Evolutionary conservation across 2,888 invertebrate species (phyloP).

Genomic region (Laothoe populi): DNA sequence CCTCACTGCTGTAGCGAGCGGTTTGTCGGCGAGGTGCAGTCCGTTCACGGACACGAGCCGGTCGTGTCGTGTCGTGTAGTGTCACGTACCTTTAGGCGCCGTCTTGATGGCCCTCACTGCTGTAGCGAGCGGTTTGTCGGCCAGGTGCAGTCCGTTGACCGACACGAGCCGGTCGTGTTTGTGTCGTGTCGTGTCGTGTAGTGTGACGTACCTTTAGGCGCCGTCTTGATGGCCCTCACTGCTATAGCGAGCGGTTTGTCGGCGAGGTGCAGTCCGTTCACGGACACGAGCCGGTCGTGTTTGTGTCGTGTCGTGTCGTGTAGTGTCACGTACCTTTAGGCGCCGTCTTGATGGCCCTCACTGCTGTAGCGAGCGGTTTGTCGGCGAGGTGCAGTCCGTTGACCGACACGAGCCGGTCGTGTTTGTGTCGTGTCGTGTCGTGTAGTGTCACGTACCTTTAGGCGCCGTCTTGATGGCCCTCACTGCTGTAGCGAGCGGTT

Average conservation of each 20-base stretch:
- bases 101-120: background rate
- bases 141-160: background rate
- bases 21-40: background rate
- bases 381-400: background rate
- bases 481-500: background rate
- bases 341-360: background rate
- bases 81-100: background rate
- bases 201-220: background rate
- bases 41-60: background rate
- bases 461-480: background rate
- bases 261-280: background rate
- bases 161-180: background rate
- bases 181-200: background rate
- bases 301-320: background rate
- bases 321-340: background rate
- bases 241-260: background rate
- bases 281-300: background rate
- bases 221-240: background rate
- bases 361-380: background rate
- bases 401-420: background rate
- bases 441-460: background rate
- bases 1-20: background rate
- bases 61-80: background rate
- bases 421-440: background rate
- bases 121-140: background rate